Evolutionary conservation across 1,140 invertebrate species (phyloP).

Genomic region (Trichoplusia ni): DNA sequence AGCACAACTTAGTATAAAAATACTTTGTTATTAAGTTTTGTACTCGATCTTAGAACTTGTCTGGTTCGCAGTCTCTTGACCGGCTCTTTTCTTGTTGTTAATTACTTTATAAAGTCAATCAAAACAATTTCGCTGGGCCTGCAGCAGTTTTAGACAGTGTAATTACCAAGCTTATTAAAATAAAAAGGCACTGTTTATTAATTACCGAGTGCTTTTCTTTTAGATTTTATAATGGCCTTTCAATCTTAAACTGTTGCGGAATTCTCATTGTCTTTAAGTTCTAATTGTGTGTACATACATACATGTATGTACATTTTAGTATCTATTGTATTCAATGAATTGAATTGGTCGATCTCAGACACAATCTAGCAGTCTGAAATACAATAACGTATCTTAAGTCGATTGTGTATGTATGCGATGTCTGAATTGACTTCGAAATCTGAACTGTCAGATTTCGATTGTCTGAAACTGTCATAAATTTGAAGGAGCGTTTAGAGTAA

Average conservation of each 20-base stretch:
- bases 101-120: conserved; percentile 40
- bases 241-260: background rate
- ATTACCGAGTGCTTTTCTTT: conserved; percentile 4
- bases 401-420: too few relatives aligned
- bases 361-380: too few relatives aligned
- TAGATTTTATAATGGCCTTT: too few relatives aligned
- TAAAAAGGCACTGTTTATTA: conserved; percentile 11
- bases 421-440: too few relatives aligned
- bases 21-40: background rate
- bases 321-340: too few relatives aligned
- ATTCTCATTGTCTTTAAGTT: background rate
- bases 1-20: background rate
- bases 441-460: too few relatives aligned
- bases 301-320: too few relatives aligned
- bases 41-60: background rate
- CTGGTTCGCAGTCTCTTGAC: conserved; percentile 15
- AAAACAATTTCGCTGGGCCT: conserved; percentile 31
- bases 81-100: conserved; percentile 28
- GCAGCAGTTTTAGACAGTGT: conserved; percentile 31
- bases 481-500: too few relatives aligned
- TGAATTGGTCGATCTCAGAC: too few relatives aligned
- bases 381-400: too few relatives aligned
- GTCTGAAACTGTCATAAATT: too few relatives aligned
- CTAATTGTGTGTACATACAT: too few relatives aligned
- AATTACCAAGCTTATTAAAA: conserved; percentile 27